Base-by-base conservation (phyloP, 2,113 vertebrate genomes). In the Diglossa brunneiventris region DNA sequence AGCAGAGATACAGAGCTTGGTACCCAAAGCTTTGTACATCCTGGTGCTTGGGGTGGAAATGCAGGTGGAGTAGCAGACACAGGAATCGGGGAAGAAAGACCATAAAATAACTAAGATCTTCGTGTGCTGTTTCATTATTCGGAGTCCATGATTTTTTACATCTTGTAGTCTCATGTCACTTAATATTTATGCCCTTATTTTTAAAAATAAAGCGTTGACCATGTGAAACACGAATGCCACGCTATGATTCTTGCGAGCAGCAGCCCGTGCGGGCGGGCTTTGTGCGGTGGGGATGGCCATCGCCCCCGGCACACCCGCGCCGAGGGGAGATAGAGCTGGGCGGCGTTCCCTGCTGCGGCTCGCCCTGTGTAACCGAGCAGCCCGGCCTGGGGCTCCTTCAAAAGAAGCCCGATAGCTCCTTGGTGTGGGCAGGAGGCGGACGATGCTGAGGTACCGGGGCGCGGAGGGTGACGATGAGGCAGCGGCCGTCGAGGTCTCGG, bases 211-310 rank as follows among this genome's bases (percentile, higher is more conserved):
- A 28, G 8, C 2, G 41, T 55, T 83, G 20, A 5, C 46, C 30
- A 3, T 4, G 2, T 11, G 27, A 18, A 50, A 21, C 35, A 8
- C 33, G 6, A 16, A 14, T 0, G 1, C 14, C 7, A 6, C 14
- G 23, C 21, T 11, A 2, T 6, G 56, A 20, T 16, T 27, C 5
- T 1, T 1, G 50, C 4, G 31, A 28, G 78, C 41, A 3, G 89
- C 13, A 15, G 62, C 49, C 3, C 12, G 4, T 8, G 8, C 13
- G 37, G 81, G 46, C 41, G 14, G 30, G 90, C 88, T 64, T 28
- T 58, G 59, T 33, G 79, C 35, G 0, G 15, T 0, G 82, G 77
- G 6, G 53, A 35, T 39, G 58, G 50, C 70, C 42, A 2, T 13
- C 19, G 20, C 37, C 22, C 27, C 23, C 4, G 47, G 55, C 78